These are phyloP conservation scores for Apis florea DNA, from an alignment of 1,140 invertebrate species.

Conservation along the genomic window DNA sequence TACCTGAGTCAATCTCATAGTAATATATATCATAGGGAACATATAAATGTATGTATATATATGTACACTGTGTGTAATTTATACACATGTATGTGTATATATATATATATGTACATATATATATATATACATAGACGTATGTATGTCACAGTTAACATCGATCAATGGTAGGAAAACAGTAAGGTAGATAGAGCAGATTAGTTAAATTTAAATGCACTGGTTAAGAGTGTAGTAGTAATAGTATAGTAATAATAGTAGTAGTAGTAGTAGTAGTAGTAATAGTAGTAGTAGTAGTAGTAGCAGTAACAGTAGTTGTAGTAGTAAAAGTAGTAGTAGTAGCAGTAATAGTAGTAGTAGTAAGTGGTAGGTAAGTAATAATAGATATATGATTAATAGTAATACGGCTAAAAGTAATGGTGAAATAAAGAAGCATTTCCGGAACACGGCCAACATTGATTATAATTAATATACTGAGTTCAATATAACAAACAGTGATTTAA, in stretches of 20 bases:
- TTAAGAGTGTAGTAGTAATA: conserved; percentile 60
- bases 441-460: conserved; percentile 78
- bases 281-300: conserved; percentile 2
- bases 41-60: conserved; percentile 48
- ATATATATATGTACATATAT: conserved; percentile 44
- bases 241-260: neutral
- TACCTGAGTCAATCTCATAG: conserved; percentile 43
- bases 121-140: conserved; percentile 29
- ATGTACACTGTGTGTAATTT: conserved; percentile 27
- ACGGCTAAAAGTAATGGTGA: conserved; percentile 66
- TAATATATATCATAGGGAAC: conserved; percentile 29
- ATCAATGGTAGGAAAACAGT: conserved; percentile 75
- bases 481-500: conserved; percentile 73
- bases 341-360: conserved; percentile 42
- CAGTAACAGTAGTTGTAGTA: conserved; percentile 30
- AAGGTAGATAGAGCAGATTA: conserved; percentile 75
- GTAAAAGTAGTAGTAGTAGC: conserved; percentile 26
- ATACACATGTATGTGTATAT: conserved; percentile 41
- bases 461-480: conserved; percentile 75
- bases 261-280: neutral
- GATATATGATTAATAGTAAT: conserved; percentile 58
- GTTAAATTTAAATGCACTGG: conserved; percentile 72
- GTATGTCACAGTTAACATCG: conserved; percentile 67
- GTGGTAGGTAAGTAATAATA: conserved; percentile 22
- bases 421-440: conserved; percentile 76